Evolutionary conservation across 2,888 invertebrate species (phyloP), one percentile per base, ranked within the genome.

Genomic region (Oxyteleia sp.): DNA sequence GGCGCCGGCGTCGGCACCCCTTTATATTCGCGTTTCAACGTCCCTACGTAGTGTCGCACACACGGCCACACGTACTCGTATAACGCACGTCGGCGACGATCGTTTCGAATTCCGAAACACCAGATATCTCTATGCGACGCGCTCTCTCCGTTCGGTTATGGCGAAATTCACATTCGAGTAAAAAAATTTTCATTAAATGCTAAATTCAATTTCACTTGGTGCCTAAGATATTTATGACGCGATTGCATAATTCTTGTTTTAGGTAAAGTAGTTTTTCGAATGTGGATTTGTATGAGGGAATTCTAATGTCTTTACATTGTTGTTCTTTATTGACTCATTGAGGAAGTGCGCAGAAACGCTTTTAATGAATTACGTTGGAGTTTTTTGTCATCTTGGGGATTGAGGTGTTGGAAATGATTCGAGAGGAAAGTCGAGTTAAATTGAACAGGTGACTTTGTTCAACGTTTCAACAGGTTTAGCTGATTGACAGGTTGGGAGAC

Each of bases 61-160:
- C 82, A 78, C 84, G 72, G 76, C 47, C 76, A 82, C 84, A 82
- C 75, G 79, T 82, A 86, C 69, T 69, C 66, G 74, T 66, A 71
- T 78, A 83, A 83, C 53, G 81, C 84, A 82, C 84, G 75, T 74
- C 85, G 84, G 55, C 85, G 79, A 84, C 86, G 86, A 87, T 86
- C 85, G 83, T 86, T 81, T 81, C 85, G 74, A 86, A 88, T 88
- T 87, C 86, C 86, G 76, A 87, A 87, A 86, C 84, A 87, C 83
- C 80, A 59, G 84, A 84, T 84, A 84, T 81, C 84, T 84, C 84
- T 84, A 82, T 82, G 84, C 82, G 69, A 45, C 68, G 72, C 68
- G 71, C 69, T 69, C 68, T 45, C 69, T 53, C 15, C 74, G 84
- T 84, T 78, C 80, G 84, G 80, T 84, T 76, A 76, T 76, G 63